Conservation (phyloP, 2,888 invertebrate species). For the Agrypnus murinus region DNA sequence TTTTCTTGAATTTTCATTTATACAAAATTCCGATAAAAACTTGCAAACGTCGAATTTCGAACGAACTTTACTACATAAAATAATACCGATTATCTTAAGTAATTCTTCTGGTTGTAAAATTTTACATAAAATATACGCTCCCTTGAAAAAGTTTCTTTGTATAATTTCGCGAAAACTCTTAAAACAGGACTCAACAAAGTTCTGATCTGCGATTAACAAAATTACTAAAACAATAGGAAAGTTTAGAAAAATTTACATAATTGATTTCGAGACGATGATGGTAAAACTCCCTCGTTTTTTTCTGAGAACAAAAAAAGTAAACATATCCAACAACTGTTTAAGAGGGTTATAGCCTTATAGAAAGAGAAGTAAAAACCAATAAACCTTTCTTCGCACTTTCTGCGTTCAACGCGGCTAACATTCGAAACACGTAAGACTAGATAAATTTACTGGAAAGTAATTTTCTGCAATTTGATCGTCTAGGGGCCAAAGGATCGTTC, state of each 20-base stretch:
- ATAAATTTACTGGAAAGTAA: conserved; percentile 32
- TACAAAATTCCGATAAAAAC: conserved; percentile 12
- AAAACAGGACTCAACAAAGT: conserved; percentile 13
- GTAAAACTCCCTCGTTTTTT: neutral
- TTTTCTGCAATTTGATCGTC: conserved; percentile 27
- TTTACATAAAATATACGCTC: conserved; percentile 8
- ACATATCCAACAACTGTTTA: conserved; percentile 28
- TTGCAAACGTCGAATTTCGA: conserved; percentile 22
- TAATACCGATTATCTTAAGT: conserved; percentile 2
- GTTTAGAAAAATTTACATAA: conserved; percentile 21
- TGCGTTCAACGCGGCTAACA: conserved; percentile 15
- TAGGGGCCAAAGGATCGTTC: neutral
- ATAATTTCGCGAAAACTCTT: neutral
- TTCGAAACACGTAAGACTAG: conserved; percentile 29
- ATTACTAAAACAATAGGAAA: conserved; percentile 25
- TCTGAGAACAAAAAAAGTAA: neutral
- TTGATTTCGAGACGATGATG: conserved; percentile 10
- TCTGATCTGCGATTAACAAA: conserved; percentile 22
- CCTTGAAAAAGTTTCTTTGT: neutral
- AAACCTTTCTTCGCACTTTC: conserved; percentile 27
- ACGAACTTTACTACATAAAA: conserved; percentile 2
- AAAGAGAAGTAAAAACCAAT: conserved; percentile 33
- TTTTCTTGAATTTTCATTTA: conserved; percentile 24
- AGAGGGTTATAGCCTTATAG: conserved; percentile 27
- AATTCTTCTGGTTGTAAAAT: conserved; percentile 1